Evolutionary conservation across 2,797 vertebrate genomes (phyloP), one percentile per base, ranked within the genome.

Genomic region (Ambastaia sidthimunki): DNA sequence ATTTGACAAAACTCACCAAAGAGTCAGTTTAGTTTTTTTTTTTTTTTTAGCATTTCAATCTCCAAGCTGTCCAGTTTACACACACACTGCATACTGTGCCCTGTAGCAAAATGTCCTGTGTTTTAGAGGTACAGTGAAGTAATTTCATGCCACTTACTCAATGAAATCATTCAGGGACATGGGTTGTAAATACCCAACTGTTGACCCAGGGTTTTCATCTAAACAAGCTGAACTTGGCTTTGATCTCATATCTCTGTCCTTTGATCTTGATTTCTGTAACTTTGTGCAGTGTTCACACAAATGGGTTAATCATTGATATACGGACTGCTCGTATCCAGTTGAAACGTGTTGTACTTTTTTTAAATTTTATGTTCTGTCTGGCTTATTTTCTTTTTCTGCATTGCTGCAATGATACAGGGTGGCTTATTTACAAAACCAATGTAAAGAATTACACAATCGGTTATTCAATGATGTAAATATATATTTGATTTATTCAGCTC

Each of bases 361-460:
- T 3, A 3, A 60, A 28, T 72, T 74, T 76, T 55, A 50, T 71
- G 18, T 47, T 68, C 44, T 54, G 28, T 28, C 47, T 68, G 31
- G 25, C 19, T 21, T 31, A 18, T 50, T 78, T 78, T 37, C 15
- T 52, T 31, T 23, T 57, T 31, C 28, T 13, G n/a, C 6, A 74
- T 79, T 84, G 80, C 82, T 86, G 80, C 81, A 82, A 57, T 72
- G 34, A 66, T 63, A 84, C 75, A 78, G 78, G 80, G 80, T 81
- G 47, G 65, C 28, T 68, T 9, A 57, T 68, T 81, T 52, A 52
- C n/a, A 9, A 44, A n/a, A 25, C 50, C 50, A 67, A 4, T 82
- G 60, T 82, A 73, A 62, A 76, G 19, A 48, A 44, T 68, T 41
- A 19, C 54, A 67, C 23, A 0, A 66, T 65, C 19, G n/a, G 5